Evolutionary conservation across 2,888 invertebrate species (phyloP).

Genomic region (Chromoteleia sp.): DNA sequence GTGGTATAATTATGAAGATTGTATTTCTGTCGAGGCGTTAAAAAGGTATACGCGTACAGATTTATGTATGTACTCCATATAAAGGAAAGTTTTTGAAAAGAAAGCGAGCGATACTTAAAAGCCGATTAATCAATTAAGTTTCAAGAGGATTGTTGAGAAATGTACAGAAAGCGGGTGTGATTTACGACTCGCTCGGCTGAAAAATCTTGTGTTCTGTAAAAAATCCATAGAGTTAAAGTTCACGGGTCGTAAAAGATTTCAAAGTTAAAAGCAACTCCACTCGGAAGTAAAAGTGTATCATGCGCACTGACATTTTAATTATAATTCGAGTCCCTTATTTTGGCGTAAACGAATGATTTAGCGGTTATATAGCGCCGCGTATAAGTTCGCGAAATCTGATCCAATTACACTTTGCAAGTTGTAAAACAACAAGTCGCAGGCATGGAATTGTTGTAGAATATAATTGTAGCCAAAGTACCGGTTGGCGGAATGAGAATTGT

Average conservation of each 20-base stretch:
- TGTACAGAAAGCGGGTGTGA: slow-evolving; percentile 42
- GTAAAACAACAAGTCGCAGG: background rate
- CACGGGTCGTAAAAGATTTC: slow-evolving; percentile 44
- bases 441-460: background rate
- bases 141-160: slow-evolving; percentile 35
- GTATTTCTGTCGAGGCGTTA: no score
- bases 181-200: slow-evolving; percentile 46
- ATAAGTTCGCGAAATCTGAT: slow-evolving; percentile 9
- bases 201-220: slow-evolving; percentile 45
- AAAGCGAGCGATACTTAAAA: slow-evolving; percentile 26
- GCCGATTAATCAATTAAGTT: slow-evolving; percentile 53
- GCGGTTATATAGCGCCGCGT: slow-evolving; percentile 3
- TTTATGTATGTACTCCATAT: no score
- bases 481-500: background rate
- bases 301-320: slow-evolving; percentile 48
- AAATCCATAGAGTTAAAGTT: slow-evolving; percentile 39
- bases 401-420: slow-evolving; percentile 8
- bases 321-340: slow-evolving; percentile 31
- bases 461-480: slow-evolving; percentile 1
- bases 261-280: slow-evolving; percentile 56
- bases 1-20: no score
- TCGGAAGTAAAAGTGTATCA: slow-evolving; percentile 44
- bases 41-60: no score
- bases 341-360: slow-evolving; percentile 41
- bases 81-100: slow-evolving; percentile 13